These are phyloP conservation scores for Dunckerocampus dactyliophorus DNA, from an alignment of 2,113 vertebrate genomes.

Conservation along the genomic window DNA sequence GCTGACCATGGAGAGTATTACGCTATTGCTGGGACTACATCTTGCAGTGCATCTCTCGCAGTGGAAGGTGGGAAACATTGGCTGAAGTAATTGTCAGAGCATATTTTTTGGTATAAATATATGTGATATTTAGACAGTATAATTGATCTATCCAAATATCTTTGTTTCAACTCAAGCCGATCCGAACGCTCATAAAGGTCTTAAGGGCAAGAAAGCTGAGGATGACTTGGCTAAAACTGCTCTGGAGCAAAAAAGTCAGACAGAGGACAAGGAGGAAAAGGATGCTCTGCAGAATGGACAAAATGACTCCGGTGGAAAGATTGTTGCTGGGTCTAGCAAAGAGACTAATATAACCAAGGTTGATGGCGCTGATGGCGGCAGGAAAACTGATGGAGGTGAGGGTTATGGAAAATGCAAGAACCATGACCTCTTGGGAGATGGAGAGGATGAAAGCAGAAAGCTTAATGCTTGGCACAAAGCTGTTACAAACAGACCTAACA, in stretches of 20 bases:
- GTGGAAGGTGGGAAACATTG: slow-evolving; percentile 73
- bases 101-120: too few relatives aligned
- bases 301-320: not conserved
- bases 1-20: slow-evolving; percentile 77
- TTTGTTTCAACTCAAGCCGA: slow-evolving; percentile 39
- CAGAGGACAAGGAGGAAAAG: slow-evolving; percentile 19
- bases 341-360: slow-evolving; percentile 2
- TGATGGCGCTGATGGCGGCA: not conserved
- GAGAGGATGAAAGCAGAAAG: slow-evolving; percentile 15
- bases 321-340: slow-evolving; percentile 8
- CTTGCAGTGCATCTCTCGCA: slow-evolving; percentile 77
- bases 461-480: slow-evolving; percentile 28
- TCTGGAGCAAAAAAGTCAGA: slow-evolving; percentile 39
- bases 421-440: slow-evolving; percentile 22
- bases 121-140: too few relatives aligned
- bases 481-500: slow-evolving; percentile 29
- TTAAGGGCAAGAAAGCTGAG: slow-evolving; percentile 3
- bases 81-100: too few relatives aligned
- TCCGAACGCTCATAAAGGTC: slow-evolving; percentile 35
- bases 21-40: slow-evolving; percentile 69
- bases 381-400: slow-evolving; percentile 7
- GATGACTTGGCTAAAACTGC: slow-evolving; percentile 24
- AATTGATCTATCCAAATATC: not conserved
- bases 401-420: slow-evolving; percentile 24
- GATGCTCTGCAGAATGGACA: not conserved